phyloP scores from a whole-genome alignment of 2,113 vertebrate species.

The Neolamprologus toae region DNA sequence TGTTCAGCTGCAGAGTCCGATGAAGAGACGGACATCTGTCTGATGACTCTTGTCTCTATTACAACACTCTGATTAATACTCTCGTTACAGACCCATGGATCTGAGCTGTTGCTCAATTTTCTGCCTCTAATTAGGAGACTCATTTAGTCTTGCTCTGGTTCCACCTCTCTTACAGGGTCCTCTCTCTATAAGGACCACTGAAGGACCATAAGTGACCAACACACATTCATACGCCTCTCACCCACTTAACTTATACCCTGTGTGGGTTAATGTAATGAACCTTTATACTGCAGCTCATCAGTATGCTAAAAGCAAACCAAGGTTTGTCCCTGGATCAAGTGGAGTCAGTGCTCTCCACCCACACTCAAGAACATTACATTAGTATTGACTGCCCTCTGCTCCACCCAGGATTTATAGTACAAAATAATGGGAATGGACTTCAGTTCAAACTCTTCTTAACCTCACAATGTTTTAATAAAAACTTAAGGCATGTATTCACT shows the following conservation, averaged over 20 bases:
- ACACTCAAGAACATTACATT: slow-evolving; percentile 37
- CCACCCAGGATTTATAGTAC: neutral
- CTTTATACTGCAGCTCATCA: slow-evolving; percentile 28
- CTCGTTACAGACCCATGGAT: neutral
- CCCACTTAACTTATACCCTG: neutral
- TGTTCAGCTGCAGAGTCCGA: neutral
- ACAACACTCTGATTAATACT: neutral
- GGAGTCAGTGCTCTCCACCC: neutral
- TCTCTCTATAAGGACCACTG: neutral
- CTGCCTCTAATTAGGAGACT: neutral
- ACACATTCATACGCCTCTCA: neutral
- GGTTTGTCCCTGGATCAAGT: neutral
- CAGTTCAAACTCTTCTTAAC: neutral
- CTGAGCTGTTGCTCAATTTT: neutral
- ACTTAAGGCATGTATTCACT: neutral
- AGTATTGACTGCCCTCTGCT: slow-evolving; percentile 38
- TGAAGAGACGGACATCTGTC: neutral
- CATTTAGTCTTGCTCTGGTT: neutral
- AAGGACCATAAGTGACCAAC: neutral
- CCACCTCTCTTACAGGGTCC: neutral
- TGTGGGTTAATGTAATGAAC: slow-evolving; percentile 26
- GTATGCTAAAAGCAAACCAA: slow-evolving; percentile 17
- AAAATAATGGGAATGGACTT: neutral
- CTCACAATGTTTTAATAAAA: neutral
- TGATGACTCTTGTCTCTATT: neutral